Evolutionary conservation across 37 sponge, comb jelly and placozoan species (phyloP).

Genomic region (Halisarca cf. caerulea): DNA sequence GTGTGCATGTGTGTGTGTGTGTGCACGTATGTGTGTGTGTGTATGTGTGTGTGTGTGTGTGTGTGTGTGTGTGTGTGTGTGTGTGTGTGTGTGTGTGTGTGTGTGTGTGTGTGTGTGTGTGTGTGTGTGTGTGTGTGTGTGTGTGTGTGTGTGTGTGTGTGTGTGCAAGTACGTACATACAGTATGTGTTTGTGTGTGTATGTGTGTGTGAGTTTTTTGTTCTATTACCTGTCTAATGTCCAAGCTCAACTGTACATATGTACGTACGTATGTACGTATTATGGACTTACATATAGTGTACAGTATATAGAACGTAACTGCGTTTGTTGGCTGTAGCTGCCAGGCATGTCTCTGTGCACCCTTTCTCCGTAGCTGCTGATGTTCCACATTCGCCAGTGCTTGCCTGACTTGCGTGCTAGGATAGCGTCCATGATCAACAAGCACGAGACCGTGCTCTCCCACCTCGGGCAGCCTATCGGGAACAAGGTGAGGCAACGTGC

Average conservation of each 20-base stretch:
- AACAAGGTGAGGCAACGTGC: conserved; percentile 46
- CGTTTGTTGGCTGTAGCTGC: too few relatives aligned
- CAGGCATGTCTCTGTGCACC: too few relatives aligned
- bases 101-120: neutral
- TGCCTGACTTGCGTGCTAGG: conserved; percentile 82
- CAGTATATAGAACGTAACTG: too few relatives aligned
- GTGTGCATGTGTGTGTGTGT: neutral
- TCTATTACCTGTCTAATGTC: too few relatives aligned
- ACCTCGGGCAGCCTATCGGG: conserved; percentile 77
- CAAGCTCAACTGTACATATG: too few relatives aligned
- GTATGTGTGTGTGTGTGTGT: neutral
- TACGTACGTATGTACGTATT: neutral
- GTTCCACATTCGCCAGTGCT: conserved; percentile 90
- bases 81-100: neutral
- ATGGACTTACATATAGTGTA: too few relatives aligned
- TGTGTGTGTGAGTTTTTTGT: neutral
- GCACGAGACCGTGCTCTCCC: conserved; percentile 65
- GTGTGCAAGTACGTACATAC: neutral
- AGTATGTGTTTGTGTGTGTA: neutral
- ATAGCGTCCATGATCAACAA: conserved; percentile 66
- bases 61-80: neutral
- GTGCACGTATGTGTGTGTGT: neutral
- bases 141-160: neutral
- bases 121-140: neutral
- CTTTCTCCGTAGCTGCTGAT: conserved; percentile 60